Conservation (phyloP, 2,797 vertebrate species). For the Numenius phaeopus region DNA sequence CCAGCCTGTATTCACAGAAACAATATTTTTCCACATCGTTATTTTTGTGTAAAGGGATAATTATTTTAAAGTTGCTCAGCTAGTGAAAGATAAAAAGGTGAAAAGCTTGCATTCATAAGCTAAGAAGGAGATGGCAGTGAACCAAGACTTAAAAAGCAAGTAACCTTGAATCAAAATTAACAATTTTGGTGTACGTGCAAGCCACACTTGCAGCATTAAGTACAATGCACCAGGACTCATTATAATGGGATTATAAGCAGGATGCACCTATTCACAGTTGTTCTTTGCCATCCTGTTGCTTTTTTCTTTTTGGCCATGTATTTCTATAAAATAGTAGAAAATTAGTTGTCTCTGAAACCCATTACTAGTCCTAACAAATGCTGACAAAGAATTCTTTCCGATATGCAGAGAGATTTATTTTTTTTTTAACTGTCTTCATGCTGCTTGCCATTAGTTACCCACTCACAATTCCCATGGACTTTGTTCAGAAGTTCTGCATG, state of each 20-base stretch:
- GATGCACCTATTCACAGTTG: not conserved
- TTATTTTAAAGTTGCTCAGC: slow-evolving; percentile 32
- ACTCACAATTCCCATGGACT: not conserved
- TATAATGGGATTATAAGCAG: not conserved
- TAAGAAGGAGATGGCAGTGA: not conserved
- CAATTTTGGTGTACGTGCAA: not conserved
- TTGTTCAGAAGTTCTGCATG: slow-evolving; percentile 11
- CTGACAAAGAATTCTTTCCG: not conserved
- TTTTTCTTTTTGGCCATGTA: slow-evolving; percentile 2
- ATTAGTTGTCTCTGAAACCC: not conserved
- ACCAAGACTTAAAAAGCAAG: not conserved
- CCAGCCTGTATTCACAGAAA: not conserved
- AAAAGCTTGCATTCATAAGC: not conserved
- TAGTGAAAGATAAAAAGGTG: not conserved
- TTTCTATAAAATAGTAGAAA: slow-evolving; percentile 17
- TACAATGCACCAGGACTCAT: not conserved
- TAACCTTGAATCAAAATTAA: not conserved
- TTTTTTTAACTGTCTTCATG: not conserved
- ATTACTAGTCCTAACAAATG: not conserved
- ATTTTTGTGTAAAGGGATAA: slow-evolving; percentile 31
- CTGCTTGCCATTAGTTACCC: slow-evolving; percentile 30
- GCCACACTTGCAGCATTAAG: not conserved
- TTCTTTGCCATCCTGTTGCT: slow-evolving; percentile 42
- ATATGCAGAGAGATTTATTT: not conserved
- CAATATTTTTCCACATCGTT: not conserved